A percentile compares a stretch with the other conserved stretches of the same genome.
These are phyloP conservation scores for Allolobophora icterica DNA, from an alignment of 2,888 invertebrate genomes.

Conservation along the genomic window DNA sequence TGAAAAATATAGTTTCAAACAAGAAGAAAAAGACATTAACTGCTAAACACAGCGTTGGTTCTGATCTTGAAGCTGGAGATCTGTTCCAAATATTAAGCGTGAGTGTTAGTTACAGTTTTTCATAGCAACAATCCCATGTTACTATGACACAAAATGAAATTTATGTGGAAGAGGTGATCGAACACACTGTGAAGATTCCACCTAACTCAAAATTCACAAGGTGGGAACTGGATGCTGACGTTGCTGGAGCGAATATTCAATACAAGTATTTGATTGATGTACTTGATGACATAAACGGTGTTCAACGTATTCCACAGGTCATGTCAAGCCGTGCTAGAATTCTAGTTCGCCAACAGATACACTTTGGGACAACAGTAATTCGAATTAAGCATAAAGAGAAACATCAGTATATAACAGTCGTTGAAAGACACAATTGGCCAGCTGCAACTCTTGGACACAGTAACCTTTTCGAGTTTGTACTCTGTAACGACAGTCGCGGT, in stretches of 20 bases:
- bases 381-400: not conserved
- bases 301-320: not conserved
- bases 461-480: not conserved
- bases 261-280: not conserved
- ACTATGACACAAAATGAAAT: no score
- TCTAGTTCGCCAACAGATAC: not conserved
- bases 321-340: not conserved
- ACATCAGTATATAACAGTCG: not conserved
- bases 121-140: no score
- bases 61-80: no score
- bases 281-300: not conserved
- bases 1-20: not conserved
- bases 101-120: no score
- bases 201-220: not conserved
- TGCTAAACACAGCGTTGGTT: no score
- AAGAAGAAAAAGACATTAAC: no score
- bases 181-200: not conserved
- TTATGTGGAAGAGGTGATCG: no score
- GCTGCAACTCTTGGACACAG: not conserved
- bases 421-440: not conserved
- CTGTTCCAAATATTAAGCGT: no score
- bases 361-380: not conserved
- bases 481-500: not conserved
- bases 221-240: not conserved
- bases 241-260: not conserved